Evolutionary conservation across 2,888 invertebrate genomes (phyloP).

Genomic region (Scaptomyza parva): DNA sequence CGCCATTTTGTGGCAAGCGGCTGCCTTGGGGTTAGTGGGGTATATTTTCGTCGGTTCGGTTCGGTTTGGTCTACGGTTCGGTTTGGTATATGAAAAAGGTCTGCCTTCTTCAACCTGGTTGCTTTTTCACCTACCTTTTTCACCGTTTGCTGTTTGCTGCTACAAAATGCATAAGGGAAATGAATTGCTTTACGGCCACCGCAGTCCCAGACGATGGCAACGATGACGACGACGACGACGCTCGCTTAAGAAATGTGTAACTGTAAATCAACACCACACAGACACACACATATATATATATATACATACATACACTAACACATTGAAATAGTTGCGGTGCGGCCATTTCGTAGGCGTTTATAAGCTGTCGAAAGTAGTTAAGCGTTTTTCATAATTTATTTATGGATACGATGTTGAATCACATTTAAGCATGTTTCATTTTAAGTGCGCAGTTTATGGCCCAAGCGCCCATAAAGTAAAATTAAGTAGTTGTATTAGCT

Average conservation of each 20-base stretch:
- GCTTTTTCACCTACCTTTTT: conserved; percentile 12
- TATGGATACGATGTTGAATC: conserved; percentile 71
- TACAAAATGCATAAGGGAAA: conserved; percentile 80
- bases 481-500: conserved; percentile 66
- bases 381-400: conserved; percentile 81
- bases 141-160: conserved; percentile 36
- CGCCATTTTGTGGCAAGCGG: conserved; percentile 63
- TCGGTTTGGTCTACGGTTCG: conserved; percentile 19
- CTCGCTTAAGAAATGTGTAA: conserved; percentile 75
- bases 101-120: conserved; percentile 35
- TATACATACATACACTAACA: conserved; percentile 14
- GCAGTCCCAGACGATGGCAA: conserved; percentile 67
- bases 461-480: conserved; percentile 69
- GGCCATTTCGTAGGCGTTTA: conserved; percentile 79
- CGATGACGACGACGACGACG: conserved; percentile 27
- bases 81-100: conserved; percentile 25
- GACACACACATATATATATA: conserved; percentile 33
- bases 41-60: conserved; percentile 2
- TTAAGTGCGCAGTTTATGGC: conserved; percentile 80
- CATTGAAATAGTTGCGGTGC: conserved; percentile 56
- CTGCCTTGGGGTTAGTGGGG: conserved; percentile 15
- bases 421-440: conserved; percentile 79
- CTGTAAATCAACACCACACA: conserved; percentile 75
- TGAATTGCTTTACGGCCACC: conserved; percentile 81
- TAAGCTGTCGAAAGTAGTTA: conserved; percentile 81